These are phyloP conservation scores for Prenolepis imparis DNA, from an alignment of 2,888 invertebrate species.

Conservation along the genomic window DNA sequence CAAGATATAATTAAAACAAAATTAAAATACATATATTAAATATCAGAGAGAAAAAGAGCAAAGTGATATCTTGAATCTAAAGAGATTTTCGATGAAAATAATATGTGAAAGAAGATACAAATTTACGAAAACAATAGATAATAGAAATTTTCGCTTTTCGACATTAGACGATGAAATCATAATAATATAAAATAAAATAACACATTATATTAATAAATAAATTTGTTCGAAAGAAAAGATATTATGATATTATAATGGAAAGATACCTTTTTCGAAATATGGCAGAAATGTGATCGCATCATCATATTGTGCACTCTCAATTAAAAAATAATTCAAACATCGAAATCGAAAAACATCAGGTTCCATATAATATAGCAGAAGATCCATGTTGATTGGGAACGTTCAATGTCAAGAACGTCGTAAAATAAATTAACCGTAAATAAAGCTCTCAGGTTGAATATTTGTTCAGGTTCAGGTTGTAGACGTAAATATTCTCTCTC, in stretches of 20 bases:
- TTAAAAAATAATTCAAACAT: conserved; percentile 19
- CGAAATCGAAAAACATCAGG: not conserved
- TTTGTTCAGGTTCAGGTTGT: conserved; percentile 15
- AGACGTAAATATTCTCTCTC: conserved; percentile 5
- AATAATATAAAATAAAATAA: not conserved
- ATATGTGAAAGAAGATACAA: not conserved
- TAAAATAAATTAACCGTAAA: conserved; percentile 50
- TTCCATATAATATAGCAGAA: not conserved
- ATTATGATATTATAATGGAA: not conserved
- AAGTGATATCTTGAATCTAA: not conserved
- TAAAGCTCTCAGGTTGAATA: not conserved
- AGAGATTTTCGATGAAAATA: conserved; percentile 4
- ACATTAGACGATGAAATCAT: not conserved
- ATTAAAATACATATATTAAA: not conserved
- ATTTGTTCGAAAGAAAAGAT: conserved; percentile 7
- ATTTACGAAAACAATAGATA: not conserved
- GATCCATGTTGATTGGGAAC: not conserved
- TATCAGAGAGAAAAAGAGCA: not conserved
- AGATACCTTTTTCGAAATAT: conserved; percentile 12
- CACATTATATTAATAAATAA: not conserved
- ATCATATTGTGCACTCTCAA: not conserved
- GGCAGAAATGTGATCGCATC: not conserved
- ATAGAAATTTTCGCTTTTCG: not conserved
- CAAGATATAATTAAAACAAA: not conserved
- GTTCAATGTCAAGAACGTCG: conserved; percentile 15